Conservation (phyloP, 2,113 vertebrate genomes). For the Corapipo altera region DNA sequence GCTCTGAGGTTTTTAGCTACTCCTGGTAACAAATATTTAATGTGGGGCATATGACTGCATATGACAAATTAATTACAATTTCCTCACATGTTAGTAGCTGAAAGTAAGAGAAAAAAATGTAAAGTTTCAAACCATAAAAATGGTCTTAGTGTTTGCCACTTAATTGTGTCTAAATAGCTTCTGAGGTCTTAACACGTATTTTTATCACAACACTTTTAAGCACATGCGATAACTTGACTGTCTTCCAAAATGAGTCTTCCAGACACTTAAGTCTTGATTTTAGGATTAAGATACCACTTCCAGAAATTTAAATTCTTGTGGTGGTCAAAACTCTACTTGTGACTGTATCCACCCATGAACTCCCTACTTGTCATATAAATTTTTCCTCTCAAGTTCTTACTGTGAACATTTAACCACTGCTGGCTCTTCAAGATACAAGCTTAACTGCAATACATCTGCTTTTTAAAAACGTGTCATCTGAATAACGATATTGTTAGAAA, state of each 20-base stretch:
- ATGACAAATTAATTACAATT: background rate
- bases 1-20: background rate
- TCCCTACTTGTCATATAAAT: background rate
- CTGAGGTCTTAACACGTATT: background rate
- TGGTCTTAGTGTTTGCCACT: background rate
- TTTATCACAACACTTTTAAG: background rate
- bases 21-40: background rate
- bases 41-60: background rate
- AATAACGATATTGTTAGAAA: background rate
- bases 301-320: background rate
- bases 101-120: background rate
- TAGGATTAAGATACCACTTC: background rate
- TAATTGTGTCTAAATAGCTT: background rate
- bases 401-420: background rate
- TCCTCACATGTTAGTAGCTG: fast-evolving
- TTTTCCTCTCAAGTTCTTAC: background rate
- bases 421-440: background rate
- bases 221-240: background rate
- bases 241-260: background rate
- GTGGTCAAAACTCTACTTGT: background rate
- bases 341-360: background rate
- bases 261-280: background rate
- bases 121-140: background rate
- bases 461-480: background rate
- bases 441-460: background rate